Evolutionary conservation across 2,797 vertebrate genomes (phyloP), one percentile per base, ranked within the genome.

Genomic region (Paguma larvata): DNA sequence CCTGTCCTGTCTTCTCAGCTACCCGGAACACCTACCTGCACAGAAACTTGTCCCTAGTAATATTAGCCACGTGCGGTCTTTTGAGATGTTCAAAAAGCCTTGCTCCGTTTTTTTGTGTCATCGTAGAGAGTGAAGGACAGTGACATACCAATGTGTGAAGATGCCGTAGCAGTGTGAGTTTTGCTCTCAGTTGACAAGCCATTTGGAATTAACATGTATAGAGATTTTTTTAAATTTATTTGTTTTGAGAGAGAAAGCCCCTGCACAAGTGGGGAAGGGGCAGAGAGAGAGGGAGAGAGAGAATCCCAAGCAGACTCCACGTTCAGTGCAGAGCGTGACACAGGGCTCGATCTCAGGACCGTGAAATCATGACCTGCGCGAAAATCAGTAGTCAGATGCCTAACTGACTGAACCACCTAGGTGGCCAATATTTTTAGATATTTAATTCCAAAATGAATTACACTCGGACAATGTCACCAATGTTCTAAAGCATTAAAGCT

Each of bases 391-490:
- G 56, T 59, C 8, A 3, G 21, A 59, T 59, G 56, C 8, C 23
- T 59, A 59, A 59, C 56, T 59, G 56, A 59, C 56, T 23, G 8
- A 59, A 9, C 56, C 56, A 59, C 56, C 21, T 19, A 59, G 2
- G 56, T 59, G 56, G 21, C 56, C 56, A 59, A 48, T 48, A 32
- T 77, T 77, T 46, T 18, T 32, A 95, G 25, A 92, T 83, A 82
- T 83, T 85, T 77, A 94, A 87, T 78, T 21, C 19, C 18, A 95
- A 89, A 89, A 27, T 85, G 46, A 96, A 67, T 92, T 89, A 53
- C 3, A 82, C 3, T 30, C 83, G 15, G 23, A 18, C 16, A 94
- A 18, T 73, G 30, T 91, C 32, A 86, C 51, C 59, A 82, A 2
- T 82, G 23, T 77, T 84, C 12, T 84, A 67, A 92, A 95, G 89